phyloP scores from a whole-genome alignment of 2,888 invertebrate species.

The Pseudococcus jackbeardsleyi region DNA sequence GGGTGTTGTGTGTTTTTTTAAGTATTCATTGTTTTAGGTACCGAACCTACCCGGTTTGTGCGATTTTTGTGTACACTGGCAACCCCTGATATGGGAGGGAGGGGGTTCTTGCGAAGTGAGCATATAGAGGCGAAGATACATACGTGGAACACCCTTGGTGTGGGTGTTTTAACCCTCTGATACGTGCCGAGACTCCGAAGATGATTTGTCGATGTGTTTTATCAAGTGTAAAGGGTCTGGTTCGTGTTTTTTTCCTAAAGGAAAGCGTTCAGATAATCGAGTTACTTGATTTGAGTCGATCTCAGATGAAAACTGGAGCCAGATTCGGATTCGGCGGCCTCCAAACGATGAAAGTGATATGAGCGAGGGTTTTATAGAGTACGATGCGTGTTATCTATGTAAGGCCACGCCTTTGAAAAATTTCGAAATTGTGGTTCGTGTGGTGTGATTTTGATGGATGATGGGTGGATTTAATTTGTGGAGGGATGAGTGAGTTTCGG shows the following conservation, averaged over 20 bases:
- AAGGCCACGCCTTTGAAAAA: background rate
- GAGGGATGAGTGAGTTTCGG: no score
- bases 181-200: slow-evolving; percentile 12
- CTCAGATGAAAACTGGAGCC: background rate
- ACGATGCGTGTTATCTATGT: background rate
- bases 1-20: background rate
- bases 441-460: no score
- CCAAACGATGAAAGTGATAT: background rate
- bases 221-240: slow-evolving; percentile 17
- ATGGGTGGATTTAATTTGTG: no score
- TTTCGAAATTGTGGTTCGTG: no score
- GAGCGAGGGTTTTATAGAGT: background rate
- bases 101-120: background rate
- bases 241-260: background rate
- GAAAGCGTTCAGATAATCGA: background rate
- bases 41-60: background rate
- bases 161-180: slow-evolving; percentile 10
- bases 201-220: slow-evolving; percentile 20
- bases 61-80: background rate
- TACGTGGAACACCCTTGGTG: background rate
- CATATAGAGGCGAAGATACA: background rate
- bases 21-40: background rate
- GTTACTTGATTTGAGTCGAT: background rate
- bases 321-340: background rate
- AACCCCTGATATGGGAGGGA: background rate